Conservation (phyloP, 2,113 vertebrate species). For the Xerus inauris region DNA sequence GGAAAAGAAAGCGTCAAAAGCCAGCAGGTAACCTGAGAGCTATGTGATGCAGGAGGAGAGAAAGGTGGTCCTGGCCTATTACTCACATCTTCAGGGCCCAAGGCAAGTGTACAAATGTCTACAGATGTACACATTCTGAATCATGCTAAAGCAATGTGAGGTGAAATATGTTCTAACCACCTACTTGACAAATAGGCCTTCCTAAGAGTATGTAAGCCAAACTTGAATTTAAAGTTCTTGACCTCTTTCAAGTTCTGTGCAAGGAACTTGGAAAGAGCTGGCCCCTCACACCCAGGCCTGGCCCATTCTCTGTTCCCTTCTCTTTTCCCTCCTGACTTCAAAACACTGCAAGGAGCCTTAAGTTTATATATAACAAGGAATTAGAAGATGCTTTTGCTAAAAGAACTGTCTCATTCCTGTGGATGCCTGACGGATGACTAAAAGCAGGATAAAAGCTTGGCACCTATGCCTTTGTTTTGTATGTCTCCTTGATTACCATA, state of each 20-base stretch:
- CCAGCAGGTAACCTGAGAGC: background rate
- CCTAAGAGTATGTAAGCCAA: background rate
- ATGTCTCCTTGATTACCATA: background rate
- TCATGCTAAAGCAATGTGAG: background rate
- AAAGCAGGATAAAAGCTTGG: background rate
- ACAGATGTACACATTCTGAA: background rate
- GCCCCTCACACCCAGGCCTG: too few relatives aligned
- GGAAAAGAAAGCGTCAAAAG: conserved; percentile 8
- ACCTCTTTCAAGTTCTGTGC: background rate
- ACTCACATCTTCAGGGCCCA: background rate
- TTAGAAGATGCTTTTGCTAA: background rate
- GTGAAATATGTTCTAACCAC: background rate
- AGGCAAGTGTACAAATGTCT: background rate
- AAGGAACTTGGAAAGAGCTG: background rate
- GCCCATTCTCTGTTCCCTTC: background rate
- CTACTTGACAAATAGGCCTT: background rate
- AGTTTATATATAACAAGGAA: background rate
- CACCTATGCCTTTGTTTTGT: background rate
- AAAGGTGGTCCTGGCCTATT: background rate
- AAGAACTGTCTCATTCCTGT: background rate
- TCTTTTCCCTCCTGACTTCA: background rate
- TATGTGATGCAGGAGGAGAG: background rate
- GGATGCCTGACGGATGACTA: background rate
- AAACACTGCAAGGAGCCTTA: background rate
- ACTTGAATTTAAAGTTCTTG: background rate